A percentile compares a stretch with the other conserved stretches of the same genome.
Evolutionary conservation across 2,797 vertebrate genomes (phyloP).

Genomic region (Morus bassanus): DNA sequence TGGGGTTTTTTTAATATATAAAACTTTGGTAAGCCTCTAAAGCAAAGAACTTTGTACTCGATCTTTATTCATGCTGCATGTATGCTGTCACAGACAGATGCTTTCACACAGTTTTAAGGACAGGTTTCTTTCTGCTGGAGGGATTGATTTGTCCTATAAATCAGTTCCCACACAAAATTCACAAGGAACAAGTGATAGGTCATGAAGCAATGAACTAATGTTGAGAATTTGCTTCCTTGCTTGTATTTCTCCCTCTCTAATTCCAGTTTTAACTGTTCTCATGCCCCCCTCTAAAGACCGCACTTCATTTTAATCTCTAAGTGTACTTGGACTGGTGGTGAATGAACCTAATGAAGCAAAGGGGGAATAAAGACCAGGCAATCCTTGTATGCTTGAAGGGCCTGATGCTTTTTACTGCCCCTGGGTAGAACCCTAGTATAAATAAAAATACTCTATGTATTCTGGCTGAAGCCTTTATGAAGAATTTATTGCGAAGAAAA

Average conservation of each 20-base stretch:
- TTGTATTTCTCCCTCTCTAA: background rate
- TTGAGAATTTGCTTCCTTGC: background rate
- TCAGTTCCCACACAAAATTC: background rate
- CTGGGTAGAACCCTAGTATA: background rate
- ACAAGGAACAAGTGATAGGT: background rate
- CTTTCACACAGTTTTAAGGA: background rate
- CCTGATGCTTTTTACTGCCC: background rate
- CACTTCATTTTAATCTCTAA: background rate
- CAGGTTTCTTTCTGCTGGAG: background rate
- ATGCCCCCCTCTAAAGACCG: background rate
- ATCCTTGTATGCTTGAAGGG: background rate
- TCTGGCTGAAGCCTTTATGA: background rate
- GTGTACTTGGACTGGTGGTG: no score
- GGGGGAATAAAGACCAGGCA: background rate
- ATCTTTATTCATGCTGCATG: background rate
- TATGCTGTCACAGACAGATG: background rate
- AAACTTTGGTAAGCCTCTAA: background rate
- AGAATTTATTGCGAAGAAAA: background rate
- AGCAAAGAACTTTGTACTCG: background rate
- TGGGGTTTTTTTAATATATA: accelerated
- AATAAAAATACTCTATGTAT: background rate
- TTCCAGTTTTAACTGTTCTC: background rate
- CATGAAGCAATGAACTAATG: background rate
- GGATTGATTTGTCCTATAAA: slow-evolving; percentile 1
- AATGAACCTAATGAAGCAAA: background rate